Base-by-base conservation (phyloP, 2,797 vertebrate species). In the Percopsis omiscomaycus region DNA sequence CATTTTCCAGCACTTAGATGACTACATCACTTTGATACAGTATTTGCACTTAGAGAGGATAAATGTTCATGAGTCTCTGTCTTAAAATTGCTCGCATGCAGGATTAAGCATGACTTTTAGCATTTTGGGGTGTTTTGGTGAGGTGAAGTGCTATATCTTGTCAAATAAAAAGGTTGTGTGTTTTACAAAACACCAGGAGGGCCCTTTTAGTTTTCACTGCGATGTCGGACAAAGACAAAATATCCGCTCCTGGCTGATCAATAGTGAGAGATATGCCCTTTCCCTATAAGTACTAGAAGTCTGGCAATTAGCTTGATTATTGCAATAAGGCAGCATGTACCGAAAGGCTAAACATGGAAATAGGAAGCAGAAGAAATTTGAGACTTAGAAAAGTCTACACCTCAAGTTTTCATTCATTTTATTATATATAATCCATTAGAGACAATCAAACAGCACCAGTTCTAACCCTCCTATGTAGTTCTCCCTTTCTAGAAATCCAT, bases 231-330 rank as follows among this genome's bases (percentile, higher is more conserved):
- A 78, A 64, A 83, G 68, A 81, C 9, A 63, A 59, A 79, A 79
- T 69, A 71, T 59, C 42, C 68, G 56, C 62, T n/a, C 45, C 1
- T 51, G 71, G 84, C 88, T 86, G n/a, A n/a, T n/a, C 74, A 61
- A 89, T 87, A 69, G 68, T 5, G 74, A 81, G 77, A 84, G 62
- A 64, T 74, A 66, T 66, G 73, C 66, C 73, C 74, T 81, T 76
- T 78, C 54, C 76, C 69, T 80, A 52, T 66, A 22, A 67, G 66
- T 22, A 22, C 22, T 77, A 76, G 60, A 61, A 58, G 53, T 79
- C 77, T 79, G 66, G 67, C 62, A 57, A 71, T 82, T 70, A 66
- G 69, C 29, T 60, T 68, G 64, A 77, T 3, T 27, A 69, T 53
- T 44, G 42, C 11, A n/a, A 22, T 29, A 8, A 45, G 32, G 27